Conservation (phyloP, 2,797 vertebrate species). For the Heliangelus exortis region DNA sequence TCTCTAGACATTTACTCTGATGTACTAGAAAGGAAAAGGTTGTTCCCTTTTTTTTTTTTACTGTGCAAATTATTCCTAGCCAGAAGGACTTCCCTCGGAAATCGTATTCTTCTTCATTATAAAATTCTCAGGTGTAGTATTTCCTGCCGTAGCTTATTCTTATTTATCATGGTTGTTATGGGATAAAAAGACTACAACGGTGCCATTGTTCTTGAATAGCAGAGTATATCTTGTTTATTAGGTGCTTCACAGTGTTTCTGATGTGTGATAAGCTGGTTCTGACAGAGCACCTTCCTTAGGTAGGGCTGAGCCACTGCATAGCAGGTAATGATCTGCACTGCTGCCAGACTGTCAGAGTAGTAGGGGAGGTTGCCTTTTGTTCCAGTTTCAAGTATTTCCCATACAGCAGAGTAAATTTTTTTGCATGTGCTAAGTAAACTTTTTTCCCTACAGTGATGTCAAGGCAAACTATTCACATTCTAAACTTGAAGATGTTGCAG, state of each 20-base stretch:
- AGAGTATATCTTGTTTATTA: neutral
- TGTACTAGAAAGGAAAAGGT: neutral
- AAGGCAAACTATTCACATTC: neutral
- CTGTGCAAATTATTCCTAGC: neutral
- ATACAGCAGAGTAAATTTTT: neutral
- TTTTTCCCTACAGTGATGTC: neutral
- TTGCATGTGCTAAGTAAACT: too few relatives aligned
- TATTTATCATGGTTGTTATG: constrained; percentile 2
- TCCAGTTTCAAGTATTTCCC: neutral
- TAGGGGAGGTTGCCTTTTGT: neutral
- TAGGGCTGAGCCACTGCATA: neutral
- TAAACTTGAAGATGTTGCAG: neutral
- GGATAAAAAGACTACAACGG: neutral
- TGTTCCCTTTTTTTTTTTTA: neutral
- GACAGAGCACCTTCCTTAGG: neutral
- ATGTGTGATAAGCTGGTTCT: neutral
- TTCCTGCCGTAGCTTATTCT: neutral
- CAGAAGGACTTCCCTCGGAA: neutral
- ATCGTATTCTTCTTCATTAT: neutral
- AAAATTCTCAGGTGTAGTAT: neutral
- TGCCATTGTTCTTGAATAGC: neutral
- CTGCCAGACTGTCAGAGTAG: neutral
- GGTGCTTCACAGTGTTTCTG: neutral
- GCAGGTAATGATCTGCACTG: neutral
- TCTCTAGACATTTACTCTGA: neutral